Base-by-base conservation (phyloP, 2,797 vertebrate genomes). In the Leptatherina wallacei region DNA sequence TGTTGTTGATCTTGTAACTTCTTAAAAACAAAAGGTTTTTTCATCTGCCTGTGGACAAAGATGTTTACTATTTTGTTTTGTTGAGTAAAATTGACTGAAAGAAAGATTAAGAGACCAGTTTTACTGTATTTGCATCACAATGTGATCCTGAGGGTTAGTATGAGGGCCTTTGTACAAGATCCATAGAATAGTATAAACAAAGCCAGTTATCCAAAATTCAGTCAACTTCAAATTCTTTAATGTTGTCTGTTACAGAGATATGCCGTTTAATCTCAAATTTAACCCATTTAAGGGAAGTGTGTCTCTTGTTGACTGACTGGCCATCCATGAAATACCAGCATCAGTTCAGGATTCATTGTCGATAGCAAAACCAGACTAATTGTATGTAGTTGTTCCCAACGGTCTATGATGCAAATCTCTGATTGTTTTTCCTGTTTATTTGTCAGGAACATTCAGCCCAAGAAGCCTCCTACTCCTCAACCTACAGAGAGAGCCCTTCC, bases 391-490 rank as follows among this genome's bases (percentile, higher is more conserved):
- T 52, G 14, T 64, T 59, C 14, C 1, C 55, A 35, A 3, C 30
- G 6, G 36, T 44, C 52, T 47, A 10, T 6, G 22, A 16, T 6
- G 14, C 35, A 61, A 71, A 5, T 3, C 47, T 64, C 38, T 57
- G 9, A 40, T 27, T 0, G n/a, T 38, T 20, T 59, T 10, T n/a
- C 42, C 1, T 12, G 1, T 18, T 0, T 63, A 1, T 44, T 67
- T 75, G 64, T 0, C 80, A 99, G 98, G 90, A 98, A 99, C 89
- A 98, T 99, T 84, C 96, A 97, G 71, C 97, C 97, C 52, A 98
- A 96, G 71, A 93, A 96, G 81, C 89, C 92, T 0, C 36, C 89
- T 35, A 7, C 89, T 24, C 9, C 63, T 54, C 84, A 86, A 64
- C 1, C 65, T 6, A 30, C 4, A 0, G 96, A 96, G 0, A 93